These are phyloP conservation scores for Epinotia nisella DNA, from an alignment of 2,888 invertebrate species.

Conservation along the genomic window DNA sequence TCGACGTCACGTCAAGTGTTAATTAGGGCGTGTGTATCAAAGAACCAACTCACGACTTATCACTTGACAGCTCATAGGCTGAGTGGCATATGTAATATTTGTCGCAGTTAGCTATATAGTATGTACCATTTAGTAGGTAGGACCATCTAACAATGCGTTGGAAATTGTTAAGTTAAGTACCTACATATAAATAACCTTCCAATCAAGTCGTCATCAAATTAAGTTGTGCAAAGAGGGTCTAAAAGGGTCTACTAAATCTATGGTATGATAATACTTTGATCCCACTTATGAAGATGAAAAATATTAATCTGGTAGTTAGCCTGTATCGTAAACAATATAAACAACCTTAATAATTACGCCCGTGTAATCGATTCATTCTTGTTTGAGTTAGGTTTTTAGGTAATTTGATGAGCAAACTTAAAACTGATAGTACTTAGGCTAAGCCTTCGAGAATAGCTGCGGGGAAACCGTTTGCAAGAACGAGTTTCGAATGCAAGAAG, in stretches of 20 bases:
- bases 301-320: slow-evolving; percentile 13
- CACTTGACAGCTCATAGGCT: slow-evolving; percentile 27
- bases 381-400: not conserved
- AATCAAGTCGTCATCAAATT: slow-evolving; percentile 2
- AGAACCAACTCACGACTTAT: slow-evolving; percentile 38
- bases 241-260: not conserved
- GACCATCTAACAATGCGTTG: no score
- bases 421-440: slow-evolving; percentile 10
- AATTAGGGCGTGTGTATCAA: slow-evolving; percentile 41
- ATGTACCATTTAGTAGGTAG: not conserved
- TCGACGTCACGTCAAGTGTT: slow-evolving; percentile 29
- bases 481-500: slow-evolving; percentile 76
- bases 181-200: not conserved
- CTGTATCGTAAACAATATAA: slow-evolving; percentile 8
- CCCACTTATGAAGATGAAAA: slow-evolving; percentile 4
- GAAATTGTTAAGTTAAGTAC: not conserved
- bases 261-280: slow-evolving; percentile 6
- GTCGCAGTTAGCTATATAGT: slow-evolving; percentile 5
- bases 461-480: slow-evolving; percentile 56
- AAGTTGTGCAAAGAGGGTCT: slow-evolving; percentile 8
- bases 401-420: slow-evolving; percentile 3
- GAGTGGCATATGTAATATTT: slow-evolving; percentile 28
- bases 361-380: not conserved
- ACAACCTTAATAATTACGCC: slow-evolving; percentile 8
- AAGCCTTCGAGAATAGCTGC: slow-evolving; percentile 25